These are phyloP conservation scores for Paratilapia polleni DNA, from an alignment of 2,113 vertebrate genomes.

Conservation along the genomic window DNA sequence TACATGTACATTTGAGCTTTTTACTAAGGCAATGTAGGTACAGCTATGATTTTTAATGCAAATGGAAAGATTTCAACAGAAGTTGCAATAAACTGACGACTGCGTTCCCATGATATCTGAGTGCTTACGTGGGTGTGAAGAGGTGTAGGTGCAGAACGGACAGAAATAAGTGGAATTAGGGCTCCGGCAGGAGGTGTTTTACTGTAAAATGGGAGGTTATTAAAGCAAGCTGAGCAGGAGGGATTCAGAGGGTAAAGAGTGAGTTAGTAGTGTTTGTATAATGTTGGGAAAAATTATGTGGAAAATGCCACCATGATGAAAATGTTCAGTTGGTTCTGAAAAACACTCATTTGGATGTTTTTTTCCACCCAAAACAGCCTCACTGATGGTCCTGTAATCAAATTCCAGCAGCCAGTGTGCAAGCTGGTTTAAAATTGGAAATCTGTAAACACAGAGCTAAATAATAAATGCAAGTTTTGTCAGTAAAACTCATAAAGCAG, in stretches of 20 bases:
- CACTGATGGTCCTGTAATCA: not conserved
- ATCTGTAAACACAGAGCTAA: not conserved
- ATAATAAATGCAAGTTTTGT: not conserved
- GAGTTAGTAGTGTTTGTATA: not conserved
- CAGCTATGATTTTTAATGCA: not conserved
- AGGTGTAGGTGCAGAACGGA: constrained; percentile 23
- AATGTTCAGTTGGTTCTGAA: not conserved
- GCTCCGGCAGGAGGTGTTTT: not conserved
- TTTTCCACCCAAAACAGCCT: not conserved
- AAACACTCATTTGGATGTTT: not conserved
- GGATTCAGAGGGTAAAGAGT: not conserved
- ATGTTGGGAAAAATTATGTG: not conserved
- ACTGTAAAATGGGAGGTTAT: not conserved
- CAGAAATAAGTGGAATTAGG: constrained; percentile 23
- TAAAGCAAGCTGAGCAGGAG: not conserved
- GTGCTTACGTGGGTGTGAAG: constrained; percentile 33
- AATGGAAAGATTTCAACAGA: not conserved
- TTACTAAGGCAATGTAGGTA: not conserved
- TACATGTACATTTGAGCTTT: constrained; percentile 7
- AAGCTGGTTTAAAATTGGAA: not conserved
- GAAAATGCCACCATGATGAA: not conserved
- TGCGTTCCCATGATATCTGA: constrained; percentile 12
- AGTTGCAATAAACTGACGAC: not conserved
- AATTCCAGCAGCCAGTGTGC: not conserved
- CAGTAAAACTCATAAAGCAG: not conserved